Evolutionary conservation across 2,888 invertebrate genomes (phyloP).

Genomic region (Crocallis elinguaria): DNA sequence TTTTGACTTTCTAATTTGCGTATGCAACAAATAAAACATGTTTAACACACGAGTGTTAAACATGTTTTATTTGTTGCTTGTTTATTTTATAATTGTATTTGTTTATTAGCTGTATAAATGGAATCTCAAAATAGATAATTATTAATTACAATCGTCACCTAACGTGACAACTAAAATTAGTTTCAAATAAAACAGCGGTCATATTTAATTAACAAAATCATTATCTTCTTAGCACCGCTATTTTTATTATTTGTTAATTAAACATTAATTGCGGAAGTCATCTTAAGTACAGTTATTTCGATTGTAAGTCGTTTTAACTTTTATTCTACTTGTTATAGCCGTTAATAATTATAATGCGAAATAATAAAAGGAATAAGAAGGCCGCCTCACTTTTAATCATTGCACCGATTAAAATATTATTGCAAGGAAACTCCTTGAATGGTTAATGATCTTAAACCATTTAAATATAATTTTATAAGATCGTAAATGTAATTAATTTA

Average conservation of each 20-base stretch:
- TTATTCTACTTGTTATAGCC: slow-evolving; percentile 34
- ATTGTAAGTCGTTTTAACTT: slow-evolving; percentile 12
- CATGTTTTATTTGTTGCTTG: too few relatives aligned
- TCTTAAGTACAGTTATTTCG: slow-evolving; percentile 33
- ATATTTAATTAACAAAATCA: slow-evolving; percentile 11
- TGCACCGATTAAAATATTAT: slow-evolving; percentile 63
- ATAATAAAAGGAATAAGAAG: slow-evolving; percentile 51
- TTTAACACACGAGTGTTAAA: too few relatives aligned
- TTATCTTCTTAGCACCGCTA: slow-evolving; percentile 9
- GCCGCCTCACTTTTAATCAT: slow-evolving; percentile 64
- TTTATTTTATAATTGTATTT: too few relatives aligned
- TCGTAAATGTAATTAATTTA: slow-evolving; percentile 12
- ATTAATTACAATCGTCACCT: too few relatives aligned
- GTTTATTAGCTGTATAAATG: too few relatives aligned
- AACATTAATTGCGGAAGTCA: slow-evolving; percentile 37
- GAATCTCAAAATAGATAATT: too few relatives aligned
- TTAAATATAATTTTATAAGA: slow-evolving; percentile 4
- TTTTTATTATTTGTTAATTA: slow-evolving; percentile 15
- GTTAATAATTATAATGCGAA: slow-evolving; percentile 52
- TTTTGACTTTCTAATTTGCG: too few relatives aligned
- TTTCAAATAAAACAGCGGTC: background rate
- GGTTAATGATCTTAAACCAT: slow-evolving; percentile 53
- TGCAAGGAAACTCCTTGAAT: slow-evolving; percentile 66
- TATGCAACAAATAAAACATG: too few relatives aligned
- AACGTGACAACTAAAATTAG: background rate